Conservation (phyloP, 2,888 invertebrate genomes). For the Keiferia lycopersicella region DNA sequence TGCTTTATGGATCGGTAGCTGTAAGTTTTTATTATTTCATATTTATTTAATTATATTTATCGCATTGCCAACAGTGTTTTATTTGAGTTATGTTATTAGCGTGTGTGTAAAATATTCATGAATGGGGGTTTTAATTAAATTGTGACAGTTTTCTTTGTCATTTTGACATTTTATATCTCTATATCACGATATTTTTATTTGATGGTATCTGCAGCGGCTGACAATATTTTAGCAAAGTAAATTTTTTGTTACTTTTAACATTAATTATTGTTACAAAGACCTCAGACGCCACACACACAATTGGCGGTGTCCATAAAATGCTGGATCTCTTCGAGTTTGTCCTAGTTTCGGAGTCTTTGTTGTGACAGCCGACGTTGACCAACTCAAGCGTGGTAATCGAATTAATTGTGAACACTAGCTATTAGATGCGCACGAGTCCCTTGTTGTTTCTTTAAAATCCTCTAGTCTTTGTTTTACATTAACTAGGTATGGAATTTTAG, state of each 20-base stretch:
- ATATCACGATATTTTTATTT: constrained; percentile 6
- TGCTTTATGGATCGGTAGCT: constrained; percentile 57
- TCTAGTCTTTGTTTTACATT: not conserved
- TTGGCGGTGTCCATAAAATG: not conserved
- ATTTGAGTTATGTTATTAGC: constrained; percentile 29
- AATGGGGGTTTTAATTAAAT: constrained; percentile 17
- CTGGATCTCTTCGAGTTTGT: not conserved
- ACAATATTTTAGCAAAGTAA: not conserved
- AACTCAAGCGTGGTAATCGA: constrained; percentile 76
- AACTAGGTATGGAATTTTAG: not conserved
- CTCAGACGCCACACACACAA: not conserved
- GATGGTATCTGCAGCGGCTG: not conserved
- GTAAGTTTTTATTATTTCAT: constrained; percentile 42
- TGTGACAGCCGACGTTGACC: constrained; percentile 65
- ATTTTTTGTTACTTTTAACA: not conserved
- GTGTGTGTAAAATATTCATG: constrained; percentile 24
- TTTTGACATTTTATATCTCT: constrained; percentile 15
- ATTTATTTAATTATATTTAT: constrained; percentile 47
- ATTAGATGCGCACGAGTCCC: constrained; percentile 14
- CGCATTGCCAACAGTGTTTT: constrained; percentile 43
- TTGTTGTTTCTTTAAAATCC: constrained; percentile 3
- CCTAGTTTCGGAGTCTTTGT: constrained; percentile 35
- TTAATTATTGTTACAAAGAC: not conserved
- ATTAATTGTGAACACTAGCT: constrained; percentile 59
- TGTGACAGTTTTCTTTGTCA: constrained; percentile 1